These are phyloP conservation scores for Plutomurus gul DNA, from an alignment of 1,140 invertebrate genomes.

Conservation along the genomic window DNA sequence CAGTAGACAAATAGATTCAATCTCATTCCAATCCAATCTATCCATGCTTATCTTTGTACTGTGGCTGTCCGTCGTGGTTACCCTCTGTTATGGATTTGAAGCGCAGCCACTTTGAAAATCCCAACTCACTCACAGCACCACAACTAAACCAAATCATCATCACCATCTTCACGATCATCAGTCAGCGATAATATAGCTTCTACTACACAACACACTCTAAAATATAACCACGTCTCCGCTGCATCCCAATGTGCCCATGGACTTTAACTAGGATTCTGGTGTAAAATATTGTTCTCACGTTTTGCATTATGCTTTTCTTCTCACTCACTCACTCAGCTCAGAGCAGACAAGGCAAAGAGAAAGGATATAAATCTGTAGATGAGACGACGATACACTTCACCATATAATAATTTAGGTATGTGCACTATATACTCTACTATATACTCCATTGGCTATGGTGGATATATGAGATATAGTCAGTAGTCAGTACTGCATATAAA, in stretches of 20 bases:
- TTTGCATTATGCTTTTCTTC: constrained; percentile 20
- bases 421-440: too few species aligned
- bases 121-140: neutral
- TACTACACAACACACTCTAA: neutral
- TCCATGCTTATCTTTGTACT: constrained; percentile 2
- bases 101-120: neutral
- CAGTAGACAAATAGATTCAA: constrained; percentile 27
- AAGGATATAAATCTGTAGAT: neutral
- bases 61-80: neutral
- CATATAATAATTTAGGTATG: too few species aligned
- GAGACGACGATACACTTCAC: neutral
- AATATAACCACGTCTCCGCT: neutral
- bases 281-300: constrained; percentile 19
- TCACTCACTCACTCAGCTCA: neutral
- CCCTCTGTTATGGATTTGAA: neutral
- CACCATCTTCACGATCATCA: constrained; percentile 26
- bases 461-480: too few species aligned
- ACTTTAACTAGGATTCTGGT: neutral
- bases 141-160: constrained; percentile 13
- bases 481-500: too few species aligned
- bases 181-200: neutral
- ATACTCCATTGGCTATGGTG: too few species aligned
- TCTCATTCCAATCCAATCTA: constrained; percentile 22
- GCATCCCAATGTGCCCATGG: neutral
- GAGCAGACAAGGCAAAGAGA: neutral